Evolutionary conservation across 1,140 invertebrate genomes (phyloP), one percentile per base, ranked within the genome.

Genomic region (Pygmarrhopalites habei): DNA sequence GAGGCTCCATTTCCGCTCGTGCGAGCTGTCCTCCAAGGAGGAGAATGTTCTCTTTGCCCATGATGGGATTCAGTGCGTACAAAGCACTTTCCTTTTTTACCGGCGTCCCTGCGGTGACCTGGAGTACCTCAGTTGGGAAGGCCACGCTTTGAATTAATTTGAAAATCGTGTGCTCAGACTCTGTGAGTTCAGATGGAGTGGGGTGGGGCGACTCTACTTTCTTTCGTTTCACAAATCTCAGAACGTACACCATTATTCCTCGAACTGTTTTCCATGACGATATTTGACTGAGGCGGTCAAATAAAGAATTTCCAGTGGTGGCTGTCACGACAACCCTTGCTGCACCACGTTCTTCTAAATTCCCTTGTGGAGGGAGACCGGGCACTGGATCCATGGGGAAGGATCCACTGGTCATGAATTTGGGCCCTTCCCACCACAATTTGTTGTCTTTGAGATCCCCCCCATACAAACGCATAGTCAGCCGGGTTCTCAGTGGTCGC

Each of bases 361-460:
- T 17, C 15, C 2, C 28, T 44, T 26, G 14, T 21, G 5, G 23
- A 21, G 46, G 4, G 25, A 23, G 12, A 60, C 2, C 14, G 3
- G 4, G 17, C 12, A 28, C 19, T 21, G 12, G 12, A 41, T 17
- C 5, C 23, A 49, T 21, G 23, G 14, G 23, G 12, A 23, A 49
- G 10, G 46, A 49, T 49, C 7, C 46, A 12, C 7, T 7, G 7
- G 19, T 19, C 3, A 60, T 25, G 2, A 12, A 62, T 5, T 30
- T 10, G 0, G 60, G 49, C 1, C 60, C 60, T 15, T 43, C 1
- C 60, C 60, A 62, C 60, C 60, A 62, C 2, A 62, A 30, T 1
- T 19, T 5, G 28, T 53, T 19, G 28, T 26, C 43, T 1, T 1
- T 15, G 28, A 25, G 30, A 61, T 61, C 26, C 60, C 60, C 21